Evolutionary conservation across 2,797 vertebrate species (phyloP), one percentile per base, ranked within the genome.

Genomic region (Sebastes aleutianus): DNA sequence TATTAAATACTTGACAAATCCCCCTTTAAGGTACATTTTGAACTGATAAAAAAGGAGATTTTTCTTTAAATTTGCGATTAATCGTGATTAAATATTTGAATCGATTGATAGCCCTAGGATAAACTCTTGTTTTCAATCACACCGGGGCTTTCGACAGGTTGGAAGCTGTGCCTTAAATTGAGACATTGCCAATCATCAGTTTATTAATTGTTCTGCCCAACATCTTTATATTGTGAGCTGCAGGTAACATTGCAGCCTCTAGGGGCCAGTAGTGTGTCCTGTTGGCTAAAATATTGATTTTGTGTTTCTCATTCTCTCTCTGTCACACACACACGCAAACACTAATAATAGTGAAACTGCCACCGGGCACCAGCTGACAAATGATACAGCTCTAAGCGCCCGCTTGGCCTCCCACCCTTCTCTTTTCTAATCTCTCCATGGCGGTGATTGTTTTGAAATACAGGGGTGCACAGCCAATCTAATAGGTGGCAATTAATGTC

Each of bases 401-500:
- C 56, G 27, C 75, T 82, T 65, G 62, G 58, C 87, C 89, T 80
- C 84, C 82, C 54, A 78, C 50, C 67, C 82, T 71, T 75, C 82
- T 79, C 70, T 75, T 70, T 43, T 86, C 67, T 85, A 90, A 89
- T 90, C 85, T 84, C 83, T 88, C 83, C 72, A 83, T 79, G 53
- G 68, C 11, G 9, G 69, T 76, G 84, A 91, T 89, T 93, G 88
- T 92, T 91, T 87, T 90, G 84, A 92, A 92, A 90, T 89, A 82
- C 83, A 82, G 61, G 73, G 80, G 84, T 75, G 77, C 85, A 54
- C 32, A 84, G 66, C 78, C 75, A 90, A 85, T 93, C 80, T 89
- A 92, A 91, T 88, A 90, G 83, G 86, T 89, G 83, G 86, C 89
- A 91, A 94, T 94, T 94, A 92, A 92, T 93, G 91, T 92, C 90